Evolutionary conservation across 2,113 vertebrate species (phyloP).

Genomic region (Urocolius indicus): DNA sequence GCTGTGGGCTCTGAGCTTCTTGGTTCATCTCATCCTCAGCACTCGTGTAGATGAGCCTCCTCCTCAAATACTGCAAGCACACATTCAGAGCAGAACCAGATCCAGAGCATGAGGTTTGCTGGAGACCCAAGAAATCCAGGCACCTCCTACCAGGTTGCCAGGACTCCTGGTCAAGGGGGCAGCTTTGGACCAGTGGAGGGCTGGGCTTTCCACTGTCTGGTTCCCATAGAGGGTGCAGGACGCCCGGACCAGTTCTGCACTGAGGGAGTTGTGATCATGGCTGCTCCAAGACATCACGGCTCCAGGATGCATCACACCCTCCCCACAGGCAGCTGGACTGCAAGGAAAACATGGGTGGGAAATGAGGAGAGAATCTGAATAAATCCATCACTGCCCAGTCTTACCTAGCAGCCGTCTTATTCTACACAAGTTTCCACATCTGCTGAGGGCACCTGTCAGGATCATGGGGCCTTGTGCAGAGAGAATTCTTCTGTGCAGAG

Average conservation of each 20-base stretch:
- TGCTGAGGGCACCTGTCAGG: background rate
- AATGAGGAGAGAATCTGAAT: background rate
- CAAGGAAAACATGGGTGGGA: background rate
- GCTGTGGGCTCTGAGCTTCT: background rate
- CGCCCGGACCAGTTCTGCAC: background rate
- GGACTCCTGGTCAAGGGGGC: background rate
- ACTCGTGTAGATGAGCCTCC: background rate
- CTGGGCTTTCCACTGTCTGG: background rate
- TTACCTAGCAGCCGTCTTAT: background rate
- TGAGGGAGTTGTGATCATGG: background rate
- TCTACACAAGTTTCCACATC: background rate
- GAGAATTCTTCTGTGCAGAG: accelerated
- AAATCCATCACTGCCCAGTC: slow-evolving; percentile 37
- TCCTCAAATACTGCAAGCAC: background rate
- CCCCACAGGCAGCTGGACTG: slow-evolving; percentile 35
- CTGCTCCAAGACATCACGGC: background rate
- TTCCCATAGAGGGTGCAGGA: slow-evolving; percentile 20
- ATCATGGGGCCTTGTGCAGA: background rate
- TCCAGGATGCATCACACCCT: background rate
- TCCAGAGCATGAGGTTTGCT: background rate
- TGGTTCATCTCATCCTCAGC: background rate
- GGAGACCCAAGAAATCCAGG: background rate
- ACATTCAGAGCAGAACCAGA: background rate
- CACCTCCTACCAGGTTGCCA: background rate
- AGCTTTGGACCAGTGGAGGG: background rate